These are phyloP conservation scores for Hipparchia sbordonii DNA, from an alignment of 2,888 invertebrate species.

Conservation along the genomic window DNA sequence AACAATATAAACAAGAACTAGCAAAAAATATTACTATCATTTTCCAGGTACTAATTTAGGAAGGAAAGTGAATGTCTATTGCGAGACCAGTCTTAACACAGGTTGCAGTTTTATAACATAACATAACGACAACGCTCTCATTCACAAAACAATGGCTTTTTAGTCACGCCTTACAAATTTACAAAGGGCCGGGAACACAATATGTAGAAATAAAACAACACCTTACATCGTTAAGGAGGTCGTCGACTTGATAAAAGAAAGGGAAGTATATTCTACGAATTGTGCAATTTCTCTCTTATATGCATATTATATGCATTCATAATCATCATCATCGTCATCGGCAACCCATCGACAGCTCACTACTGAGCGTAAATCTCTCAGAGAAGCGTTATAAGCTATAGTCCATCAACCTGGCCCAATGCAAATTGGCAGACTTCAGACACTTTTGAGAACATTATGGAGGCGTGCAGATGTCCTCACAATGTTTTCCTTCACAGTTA, in stretches of 20 bases:
- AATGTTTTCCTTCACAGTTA: no score
- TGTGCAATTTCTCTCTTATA: background rate
- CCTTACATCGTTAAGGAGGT: conserved; percentile 36
- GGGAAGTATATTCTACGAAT: conserved; percentile 11
- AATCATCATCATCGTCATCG: no score
- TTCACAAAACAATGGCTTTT: conserved; percentile 48
- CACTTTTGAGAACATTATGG: no score
- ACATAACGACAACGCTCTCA: conserved; percentile 38
- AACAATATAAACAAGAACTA: background rate
- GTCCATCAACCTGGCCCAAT: no score
- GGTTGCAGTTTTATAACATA: conserved; percentile 39
- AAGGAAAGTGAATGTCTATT: conserved; percentile 26
- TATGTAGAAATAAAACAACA: conserved; percentile 43
- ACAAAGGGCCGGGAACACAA: conserved; percentile 46
- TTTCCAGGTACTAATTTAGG: background rate
- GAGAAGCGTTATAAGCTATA: no score
- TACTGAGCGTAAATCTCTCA: no score
- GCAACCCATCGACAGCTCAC: no score
- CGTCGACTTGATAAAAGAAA: conserved; percentile 24
- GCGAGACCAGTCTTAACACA: conserved; percentile 29
- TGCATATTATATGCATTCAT: background rate
- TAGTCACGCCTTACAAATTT: conserved; percentile 51
- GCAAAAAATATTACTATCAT: background rate
- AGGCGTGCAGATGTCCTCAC: no score
- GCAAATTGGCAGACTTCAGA: no score